These are phyloP conservation scores for Phocides pigmalion DNA, from an alignment of 1,140 invertebrate genomes.

Conservation along the genomic window DNA sequence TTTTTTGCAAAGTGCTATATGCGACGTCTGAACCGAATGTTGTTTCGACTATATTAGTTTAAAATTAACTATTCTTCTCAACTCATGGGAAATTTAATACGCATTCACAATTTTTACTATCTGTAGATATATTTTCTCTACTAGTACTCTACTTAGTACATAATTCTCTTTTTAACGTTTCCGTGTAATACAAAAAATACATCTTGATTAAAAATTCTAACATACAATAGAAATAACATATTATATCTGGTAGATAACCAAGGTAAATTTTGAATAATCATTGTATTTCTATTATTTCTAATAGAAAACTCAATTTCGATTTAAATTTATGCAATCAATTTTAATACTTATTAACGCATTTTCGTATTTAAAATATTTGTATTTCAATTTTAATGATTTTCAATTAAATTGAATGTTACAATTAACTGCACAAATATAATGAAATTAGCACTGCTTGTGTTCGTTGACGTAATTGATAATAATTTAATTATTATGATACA, in stretches of 20 bases:
- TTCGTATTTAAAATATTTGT: constrained; percentile 18
- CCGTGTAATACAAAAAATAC: not conserved
- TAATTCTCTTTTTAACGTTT: not conserved
- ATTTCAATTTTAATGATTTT: constrained; percentile 16
- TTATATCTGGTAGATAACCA: not conserved
- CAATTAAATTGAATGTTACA: constrained; percentile 27
- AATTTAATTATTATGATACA: constrained; percentile 14
- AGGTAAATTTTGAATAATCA: constrained; percentile 11
- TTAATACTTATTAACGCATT: constrained; percentile 17
- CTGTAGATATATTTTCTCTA: no score
- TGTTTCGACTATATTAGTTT: no score
- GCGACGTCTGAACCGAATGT: no score
- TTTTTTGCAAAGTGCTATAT: no score
- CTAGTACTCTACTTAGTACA: not conserved
- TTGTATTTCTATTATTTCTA: constrained; percentile 14
- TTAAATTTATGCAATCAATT: constrained; percentile 21
- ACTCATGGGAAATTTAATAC: no score
- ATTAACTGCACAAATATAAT: constrained; percentile 26
- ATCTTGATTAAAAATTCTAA: not conserved
- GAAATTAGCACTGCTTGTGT: constrained; percentile 28
- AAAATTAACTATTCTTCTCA: no score
- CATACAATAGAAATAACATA: not conserved
- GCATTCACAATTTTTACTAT: no score
- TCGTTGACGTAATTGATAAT: constrained; percentile 23
- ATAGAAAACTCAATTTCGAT: constrained; percentile 14